Conservation (phyloP, 2,888 invertebrate genomes). For the Druceiella hillmani region DNA sequence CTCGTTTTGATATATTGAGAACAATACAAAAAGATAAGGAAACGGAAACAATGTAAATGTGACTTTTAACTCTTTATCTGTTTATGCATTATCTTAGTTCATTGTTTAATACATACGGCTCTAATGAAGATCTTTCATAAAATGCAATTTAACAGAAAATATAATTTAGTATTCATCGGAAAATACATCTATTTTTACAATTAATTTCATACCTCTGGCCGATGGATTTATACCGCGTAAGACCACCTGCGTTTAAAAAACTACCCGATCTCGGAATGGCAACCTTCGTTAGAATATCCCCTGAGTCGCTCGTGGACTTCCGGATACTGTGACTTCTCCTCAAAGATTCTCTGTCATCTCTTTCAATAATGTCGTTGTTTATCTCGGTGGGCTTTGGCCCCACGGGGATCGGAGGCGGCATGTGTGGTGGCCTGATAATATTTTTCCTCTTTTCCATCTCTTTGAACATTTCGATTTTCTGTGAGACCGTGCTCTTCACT, state of each 20-base stretch:
- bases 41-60: no score
- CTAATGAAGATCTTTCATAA: no score
- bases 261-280: constrained; percentile 82
- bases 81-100: no score
- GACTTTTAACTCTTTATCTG: no score
- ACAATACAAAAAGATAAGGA: no score
- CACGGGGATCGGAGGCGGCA: constrained; percentile 46
- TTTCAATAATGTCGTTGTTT: constrained; percentile 30
- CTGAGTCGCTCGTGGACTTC: constrained; percentile 53
- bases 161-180: no score
- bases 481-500: constrained; percentile 46
- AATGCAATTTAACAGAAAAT: no score
- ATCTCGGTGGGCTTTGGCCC: constrained; percentile 33
- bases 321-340: constrained; percentile 45
- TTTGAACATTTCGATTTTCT: constrained; percentile 47
- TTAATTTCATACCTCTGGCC: constrained; percentile 56
- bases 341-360: constrained; percentile 35
- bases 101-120: no score
- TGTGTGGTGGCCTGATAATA: constrained; percentile 43
- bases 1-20: no score
- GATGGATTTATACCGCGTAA: constrained; percentile 70
- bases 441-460: constrained; percentile 44
- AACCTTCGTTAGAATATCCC: constrained; percentile 80
- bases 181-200: no score
- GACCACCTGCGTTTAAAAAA: constrained; percentile 75